These are phyloP conservation scores for Celastrina argiolus DNA, from an alignment of 2,888 invertebrate genomes.

Conservation along the genomic window DNA sequence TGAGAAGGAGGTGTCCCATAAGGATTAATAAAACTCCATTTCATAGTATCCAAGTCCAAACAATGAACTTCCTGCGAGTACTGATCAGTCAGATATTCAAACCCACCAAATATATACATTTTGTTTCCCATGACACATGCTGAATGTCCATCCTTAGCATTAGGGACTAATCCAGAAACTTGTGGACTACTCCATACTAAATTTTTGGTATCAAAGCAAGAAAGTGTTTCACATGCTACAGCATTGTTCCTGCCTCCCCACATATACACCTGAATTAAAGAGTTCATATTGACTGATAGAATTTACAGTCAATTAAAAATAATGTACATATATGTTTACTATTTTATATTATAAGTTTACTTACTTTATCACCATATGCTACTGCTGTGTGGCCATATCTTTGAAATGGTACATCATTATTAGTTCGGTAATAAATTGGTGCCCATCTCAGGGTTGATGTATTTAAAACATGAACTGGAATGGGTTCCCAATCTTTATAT, in stretches of 20 bases:
- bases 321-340: too few species aligned
- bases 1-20: conserved; percentile 82
- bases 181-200: conserved; percentile 82
- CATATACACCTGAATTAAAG: conserved; percentile 80
- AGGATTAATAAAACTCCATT: conserved; percentile 82
- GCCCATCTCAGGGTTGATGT: conserved; percentile 83
- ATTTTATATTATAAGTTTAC: background rate
- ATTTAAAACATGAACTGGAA: conserved; percentile 92
- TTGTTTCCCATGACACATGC: conserved; percentile 87
- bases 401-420: conserved; percentile 83
- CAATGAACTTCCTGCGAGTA: conserved; percentile 89
- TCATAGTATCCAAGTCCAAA: conserved; percentile 83
- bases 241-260: conserved; percentile 96
- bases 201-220: conserved; percentile 86
- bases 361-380: conserved; percentile 82
- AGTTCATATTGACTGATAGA: background rate
- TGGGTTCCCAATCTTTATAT: conserved; percentile 84
- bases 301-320: background rate
- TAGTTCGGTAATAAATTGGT: conserved; percentile 69
- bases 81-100: conserved; percentile 88
- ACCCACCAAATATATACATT: conserved; percentile 96
- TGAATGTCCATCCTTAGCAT: conserved; percentile 93
- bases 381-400: conserved; percentile 96
- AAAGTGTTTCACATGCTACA: conserved; percentile 87
- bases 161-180: conserved; percentile 84